Percentiles rank a stretch among this genome's conserved stretches.
phyloP scores from a whole-genome alignment of 2,113 vertebrate species.

The Cyprinodon brontotheroides region DNA sequence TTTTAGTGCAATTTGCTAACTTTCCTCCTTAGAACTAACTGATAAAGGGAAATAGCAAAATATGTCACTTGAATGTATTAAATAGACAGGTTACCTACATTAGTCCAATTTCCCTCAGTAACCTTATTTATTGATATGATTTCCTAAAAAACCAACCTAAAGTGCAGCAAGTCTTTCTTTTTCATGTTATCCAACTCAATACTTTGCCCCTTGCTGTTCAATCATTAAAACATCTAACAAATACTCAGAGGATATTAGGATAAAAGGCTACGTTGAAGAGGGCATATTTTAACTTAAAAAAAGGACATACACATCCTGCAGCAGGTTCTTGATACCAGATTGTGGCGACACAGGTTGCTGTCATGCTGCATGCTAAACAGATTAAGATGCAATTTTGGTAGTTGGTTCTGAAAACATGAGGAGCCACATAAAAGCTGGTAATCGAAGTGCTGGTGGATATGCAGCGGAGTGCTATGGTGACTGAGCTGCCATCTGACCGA shows the following conservation, averaged over 20 bases:
- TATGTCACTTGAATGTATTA: neutral
- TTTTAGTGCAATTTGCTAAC: neutral
- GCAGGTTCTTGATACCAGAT: conserved; percentile 25
- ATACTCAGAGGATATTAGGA: neutral
- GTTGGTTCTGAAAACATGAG: conserved; percentile 68
- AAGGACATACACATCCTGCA: conserved; percentile 11
- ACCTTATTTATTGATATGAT: no score
- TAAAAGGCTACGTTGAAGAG: neutral
- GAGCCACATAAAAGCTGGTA: conserved; percentile 73
- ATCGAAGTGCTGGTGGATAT: conserved; percentile 53
- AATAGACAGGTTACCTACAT: no score
- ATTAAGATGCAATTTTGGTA: conserved; percentile 76
- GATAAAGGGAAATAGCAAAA: neutral
- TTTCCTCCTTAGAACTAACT: no score
- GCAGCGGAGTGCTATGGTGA: conserved; percentile 58
- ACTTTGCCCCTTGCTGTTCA: neutral
- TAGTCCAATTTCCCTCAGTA: neutral
- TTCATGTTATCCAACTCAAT: neutral
- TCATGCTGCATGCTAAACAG: conserved; percentile 66
- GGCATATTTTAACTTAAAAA: conserved; percentile 16
- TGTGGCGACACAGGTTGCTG: conserved; percentile 44
- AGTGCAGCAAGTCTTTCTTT: neutral
- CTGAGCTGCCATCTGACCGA: conserved; percentile 66
- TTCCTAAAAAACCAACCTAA: neutral
- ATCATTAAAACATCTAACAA: neutral